Evolutionary conservation across 2,113 vertebrate species (phyloP).

Genomic region (Daphoenositta chrysoptera): DNA sequence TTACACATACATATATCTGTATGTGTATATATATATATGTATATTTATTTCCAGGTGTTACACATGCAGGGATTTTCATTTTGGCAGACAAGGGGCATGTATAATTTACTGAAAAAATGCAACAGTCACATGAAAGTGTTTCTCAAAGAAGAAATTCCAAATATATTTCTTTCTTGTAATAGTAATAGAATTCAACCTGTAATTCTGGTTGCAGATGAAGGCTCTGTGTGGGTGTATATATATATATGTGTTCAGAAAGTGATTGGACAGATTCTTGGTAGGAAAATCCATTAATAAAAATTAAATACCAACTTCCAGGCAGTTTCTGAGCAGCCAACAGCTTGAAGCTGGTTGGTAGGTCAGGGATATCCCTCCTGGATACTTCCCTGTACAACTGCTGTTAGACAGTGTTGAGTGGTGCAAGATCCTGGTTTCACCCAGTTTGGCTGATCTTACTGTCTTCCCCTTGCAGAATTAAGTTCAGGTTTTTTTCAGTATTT

Average conservation of each 20-base stretch:
- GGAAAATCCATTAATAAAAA: background rate
- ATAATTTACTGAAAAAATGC: slow-evolving; percentile 71
- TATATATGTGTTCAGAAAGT: background rate
- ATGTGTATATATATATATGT: rapidly evolving
- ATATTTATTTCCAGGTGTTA: background rate
- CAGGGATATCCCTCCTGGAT: background rate
- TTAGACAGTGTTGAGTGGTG: background rate
- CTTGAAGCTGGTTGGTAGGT: background rate
- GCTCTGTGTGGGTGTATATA: background rate
- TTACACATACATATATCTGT: background rate
- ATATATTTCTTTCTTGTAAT: slow-evolving; percentile 80
- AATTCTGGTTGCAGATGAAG: slow-evolving; percentile 84
- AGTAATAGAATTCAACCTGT: slow-evolving; percentile 80
- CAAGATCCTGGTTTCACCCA: background rate
- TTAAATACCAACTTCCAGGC: background rate
- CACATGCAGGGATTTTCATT: background rate
- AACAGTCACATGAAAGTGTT: slow-evolving; percentile 76
- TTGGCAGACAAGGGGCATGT: slow-evolving; percentile 58
- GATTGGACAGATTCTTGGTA: background rate
- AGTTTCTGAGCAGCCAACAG: background rate
- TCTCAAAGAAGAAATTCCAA: slow-evolving; percentile 80
- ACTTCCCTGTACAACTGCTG: rapidly evolving
- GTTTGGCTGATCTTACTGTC: background rate
- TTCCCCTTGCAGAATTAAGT: background rate
- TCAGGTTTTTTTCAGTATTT: background rate